Base-by-base conservation (phyloP, 2,888 invertebrate genomes). In the Sphaerophoria rueppellii region DNA sequence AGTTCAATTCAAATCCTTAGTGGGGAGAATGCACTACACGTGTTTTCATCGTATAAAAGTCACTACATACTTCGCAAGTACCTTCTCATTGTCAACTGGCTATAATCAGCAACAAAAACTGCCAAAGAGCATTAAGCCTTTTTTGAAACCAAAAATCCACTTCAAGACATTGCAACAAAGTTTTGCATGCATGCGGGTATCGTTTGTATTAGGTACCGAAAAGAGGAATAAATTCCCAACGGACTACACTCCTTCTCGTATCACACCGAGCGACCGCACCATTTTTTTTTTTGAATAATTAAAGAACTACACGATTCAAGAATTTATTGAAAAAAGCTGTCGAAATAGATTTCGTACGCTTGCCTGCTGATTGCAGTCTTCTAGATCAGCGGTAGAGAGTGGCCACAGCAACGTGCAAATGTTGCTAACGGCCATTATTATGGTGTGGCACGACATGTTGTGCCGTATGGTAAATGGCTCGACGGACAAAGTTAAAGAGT, bases 291-390 rank as follows among this genome's bases (percentile, higher is more conserved):
- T 50, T 37, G 12, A 81, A 81, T 85, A 85, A 85, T 81, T 81
- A 81, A 73, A 85, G 73, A 81, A 65, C 72, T 70, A 85, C 85
- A 85, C 85, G 85, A 81, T 70, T 40, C 14, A 40, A 77, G 76
- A 81, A 85, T 85, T 85, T 81, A 85, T 85, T 73, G 70, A 60
- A 85, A 80, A 83, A 85, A 81, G 70, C 73, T 76, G 85, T 81
- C 80, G 83, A 85, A 85, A 85, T 58, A 80, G 72, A 80, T 81
- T 80, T 71, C 67, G 55, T 75, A 73, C 57, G 43, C 43, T 58
- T 40, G 11, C 37, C 32, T 12, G 37, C 3, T 1, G n/a, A 3
- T 5, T 12, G 14, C 35, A 14, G 14, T 9, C 14, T 24, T 7
- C 34, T 16, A 43, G 52, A 40, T 37, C 24, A 16, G 11, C 43